Evolutionary conservation across 1,140 invertebrate genomes (phyloP).

Genomic region (Psix sp.): DNA sequence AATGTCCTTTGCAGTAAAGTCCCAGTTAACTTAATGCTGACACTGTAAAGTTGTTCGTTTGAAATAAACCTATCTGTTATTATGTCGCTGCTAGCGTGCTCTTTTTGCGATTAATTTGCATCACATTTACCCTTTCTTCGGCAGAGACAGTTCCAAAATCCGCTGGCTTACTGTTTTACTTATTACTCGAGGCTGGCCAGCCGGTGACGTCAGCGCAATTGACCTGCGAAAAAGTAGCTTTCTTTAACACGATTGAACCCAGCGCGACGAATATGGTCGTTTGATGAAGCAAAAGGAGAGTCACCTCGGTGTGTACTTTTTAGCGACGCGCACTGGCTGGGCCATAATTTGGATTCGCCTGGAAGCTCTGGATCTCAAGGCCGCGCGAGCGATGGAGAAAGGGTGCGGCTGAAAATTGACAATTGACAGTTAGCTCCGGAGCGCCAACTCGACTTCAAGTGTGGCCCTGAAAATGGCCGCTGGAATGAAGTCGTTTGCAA

Average conservation of each 20-base stretch:
- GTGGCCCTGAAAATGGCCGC: too few species aligned
- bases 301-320: constrained; percentile 66
- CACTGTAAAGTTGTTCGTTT: not conserved
- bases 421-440: too few species aligned
- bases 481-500: too few species aligned
- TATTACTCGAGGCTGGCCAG: not conserved
- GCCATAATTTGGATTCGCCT: constrained; percentile 69
- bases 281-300: too few species aligned
- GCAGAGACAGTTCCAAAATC: not conserved
- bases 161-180: not conserved
- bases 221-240: not conserved
- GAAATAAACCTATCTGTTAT: not conserved
- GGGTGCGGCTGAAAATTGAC: constrained; percentile 60
- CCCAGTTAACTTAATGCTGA: not conserved
- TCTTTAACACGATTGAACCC: not conserved
- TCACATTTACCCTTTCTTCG: not conserved
- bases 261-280: too few species aligned
- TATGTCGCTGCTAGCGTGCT: too few species aligned
- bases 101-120: too few species aligned
- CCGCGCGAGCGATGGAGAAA: constrained; percentile 47
- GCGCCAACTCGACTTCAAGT: too few species aligned
- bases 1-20: not conserved
- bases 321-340: constrained; percentile 59
- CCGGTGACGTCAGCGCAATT: not conserved
- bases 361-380: constrained; percentile 58